Evolutionary conservation across 2,797 vertebrate species (phyloP).

Genomic region (Cryptoblepharus egeriae): DNA sequence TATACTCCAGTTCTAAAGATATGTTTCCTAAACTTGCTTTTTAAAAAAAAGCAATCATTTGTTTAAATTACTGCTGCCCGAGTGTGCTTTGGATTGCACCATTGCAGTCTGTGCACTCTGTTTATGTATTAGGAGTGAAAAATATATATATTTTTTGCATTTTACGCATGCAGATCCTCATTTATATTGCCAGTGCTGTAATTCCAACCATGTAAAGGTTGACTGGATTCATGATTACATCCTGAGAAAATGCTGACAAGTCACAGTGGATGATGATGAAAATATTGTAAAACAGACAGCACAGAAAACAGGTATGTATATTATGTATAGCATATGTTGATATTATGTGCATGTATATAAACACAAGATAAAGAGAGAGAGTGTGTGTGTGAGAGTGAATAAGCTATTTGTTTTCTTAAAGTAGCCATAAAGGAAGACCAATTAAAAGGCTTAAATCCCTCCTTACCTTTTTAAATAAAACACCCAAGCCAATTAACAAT

Average conservation of each 20-base stretch:
- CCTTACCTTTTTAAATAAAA: no score
- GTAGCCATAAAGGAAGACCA: no score
- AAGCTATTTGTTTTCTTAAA: no score
- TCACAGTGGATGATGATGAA: constrained; percentile 24
- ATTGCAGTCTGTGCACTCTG: not conserved
- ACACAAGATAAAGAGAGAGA: no score
- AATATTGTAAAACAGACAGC: constrained; percentile 31
- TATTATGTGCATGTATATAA: no score
- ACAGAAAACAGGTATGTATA: constrained; percentile 21
- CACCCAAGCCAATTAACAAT: no score
- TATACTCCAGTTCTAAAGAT: not conserved
- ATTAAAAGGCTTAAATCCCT: no score
- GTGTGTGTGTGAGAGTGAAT: no score
- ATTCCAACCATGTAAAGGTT: not conserved
- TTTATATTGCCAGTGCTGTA: not conserved
- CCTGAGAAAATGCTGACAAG: constrained; percentile 11
- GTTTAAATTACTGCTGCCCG: not conserved
- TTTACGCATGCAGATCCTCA: not conserved
- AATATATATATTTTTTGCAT: not conserved
- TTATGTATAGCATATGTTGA: no score
- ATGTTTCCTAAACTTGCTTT: not conserved
- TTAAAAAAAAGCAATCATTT: not conserved
- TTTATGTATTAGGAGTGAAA: not conserved
- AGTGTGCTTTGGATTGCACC: not conserved
- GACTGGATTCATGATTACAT: not conserved